phyloP scores from a whole-genome alignment of 2,797 vertebrate species.

The Cryptoprocta ferox region DNA sequence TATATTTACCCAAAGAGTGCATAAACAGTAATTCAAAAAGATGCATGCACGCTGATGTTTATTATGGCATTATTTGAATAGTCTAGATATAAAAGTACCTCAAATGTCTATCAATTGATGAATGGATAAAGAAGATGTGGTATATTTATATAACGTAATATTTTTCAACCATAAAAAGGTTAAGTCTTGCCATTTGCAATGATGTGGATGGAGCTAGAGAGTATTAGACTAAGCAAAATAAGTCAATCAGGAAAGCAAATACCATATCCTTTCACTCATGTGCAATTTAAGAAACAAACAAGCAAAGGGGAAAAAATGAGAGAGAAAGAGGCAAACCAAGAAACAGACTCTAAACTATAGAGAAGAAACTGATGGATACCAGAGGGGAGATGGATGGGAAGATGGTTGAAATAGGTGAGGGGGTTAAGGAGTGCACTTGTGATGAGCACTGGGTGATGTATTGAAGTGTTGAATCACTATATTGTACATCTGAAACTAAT shows the following conservation, averaged over 20 bases:
- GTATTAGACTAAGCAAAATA: background rate
- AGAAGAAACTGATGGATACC: background rate
- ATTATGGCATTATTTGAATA: background rate
- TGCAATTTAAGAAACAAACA: background rate
- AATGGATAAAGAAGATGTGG: background rate
- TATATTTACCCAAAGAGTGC: background rate
- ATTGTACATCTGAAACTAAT: background rate
- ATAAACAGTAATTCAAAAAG: background rate
- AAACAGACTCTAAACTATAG: background rate
- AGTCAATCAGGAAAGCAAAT: background rate
- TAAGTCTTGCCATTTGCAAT: background rate
- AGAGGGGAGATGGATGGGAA: background rate
- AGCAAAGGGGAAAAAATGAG: background rate
- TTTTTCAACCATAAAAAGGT: background rate
- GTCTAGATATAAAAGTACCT: background rate
- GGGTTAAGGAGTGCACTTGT: background rate
- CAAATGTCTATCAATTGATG: background rate
- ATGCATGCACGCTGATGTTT: background rate
- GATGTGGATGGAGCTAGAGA: background rate
- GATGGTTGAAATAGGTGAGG: background rate
- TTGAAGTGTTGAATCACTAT: background rate
- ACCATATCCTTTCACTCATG: background rate
- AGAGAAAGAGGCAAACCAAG: background rate
- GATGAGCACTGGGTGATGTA: background rate
- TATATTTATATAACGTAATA: background rate